phyloP scores from a whole-genome alignment of 2,113 vertebrate genomes.

The Porphyrio hochstetteri region DNA sequence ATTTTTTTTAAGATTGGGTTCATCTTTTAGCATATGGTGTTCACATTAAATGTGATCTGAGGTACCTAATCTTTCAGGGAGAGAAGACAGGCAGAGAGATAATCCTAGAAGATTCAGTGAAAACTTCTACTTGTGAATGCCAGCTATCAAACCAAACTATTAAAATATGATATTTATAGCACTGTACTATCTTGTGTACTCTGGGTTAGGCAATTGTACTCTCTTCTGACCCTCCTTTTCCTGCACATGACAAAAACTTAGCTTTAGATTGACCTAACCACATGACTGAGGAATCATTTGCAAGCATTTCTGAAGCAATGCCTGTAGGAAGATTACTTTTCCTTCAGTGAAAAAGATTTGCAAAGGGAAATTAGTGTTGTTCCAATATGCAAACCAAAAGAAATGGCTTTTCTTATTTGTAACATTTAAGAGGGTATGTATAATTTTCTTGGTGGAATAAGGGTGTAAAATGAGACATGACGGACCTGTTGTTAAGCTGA shows the following conservation, averaged over 20 bases:
- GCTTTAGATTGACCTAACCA: not conserved
- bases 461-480: not conserved
- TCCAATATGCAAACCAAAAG: not conserved
- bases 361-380: not conserved
- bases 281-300: not conserved
- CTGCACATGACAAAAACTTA: not conserved
- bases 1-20: not conserved
- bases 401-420: not conserved
- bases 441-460: not conserved
- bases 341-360: not conserved
- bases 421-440: not conserved
- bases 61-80: not conserved
- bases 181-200: not conserved
- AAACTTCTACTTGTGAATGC: not conserved
- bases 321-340: not conserved
- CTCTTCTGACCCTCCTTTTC: not conserved
- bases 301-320: not conserved
- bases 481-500: not conserved
- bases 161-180: not conserved
- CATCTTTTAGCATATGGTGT: not conserved
- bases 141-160: not conserved
- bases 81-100: not conserved
- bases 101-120: not conserved
- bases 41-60: not conserved
- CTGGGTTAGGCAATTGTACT: not conserved